Conservation (phyloP, 2,888 invertebrate species). For the Neocrepidodera transversa region DNA sequence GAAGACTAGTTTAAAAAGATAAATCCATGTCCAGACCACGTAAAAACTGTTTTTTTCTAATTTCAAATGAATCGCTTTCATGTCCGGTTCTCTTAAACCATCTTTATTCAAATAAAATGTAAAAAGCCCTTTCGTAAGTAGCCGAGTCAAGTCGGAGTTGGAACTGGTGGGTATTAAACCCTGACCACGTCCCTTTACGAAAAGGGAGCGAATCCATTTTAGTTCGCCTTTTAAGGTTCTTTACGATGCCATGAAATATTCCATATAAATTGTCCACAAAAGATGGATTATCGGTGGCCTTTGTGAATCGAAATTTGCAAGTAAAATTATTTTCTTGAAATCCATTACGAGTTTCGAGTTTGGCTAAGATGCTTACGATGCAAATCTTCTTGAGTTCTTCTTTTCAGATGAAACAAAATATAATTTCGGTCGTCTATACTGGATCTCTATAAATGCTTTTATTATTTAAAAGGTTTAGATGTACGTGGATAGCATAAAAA, state of each 20-base stretch:
- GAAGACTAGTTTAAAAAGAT: too few relatives aligned
- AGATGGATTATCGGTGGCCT: constrained; percentile 51
- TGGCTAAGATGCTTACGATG: constrained; percentile 42
- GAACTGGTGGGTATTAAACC: constrained; percentile 20
- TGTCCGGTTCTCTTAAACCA: too few relatives aligned
- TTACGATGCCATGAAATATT: constrained; percentile 32
- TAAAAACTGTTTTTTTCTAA: too few relatives aligned
- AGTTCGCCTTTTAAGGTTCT: constrained; percentile 34
- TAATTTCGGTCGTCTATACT: neutral
- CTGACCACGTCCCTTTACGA: constrained; percentile 17
- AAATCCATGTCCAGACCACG: too few relatives aligned
- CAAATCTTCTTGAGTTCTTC: constrained; percentile 13
- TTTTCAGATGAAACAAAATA: constrained; percentile 10
- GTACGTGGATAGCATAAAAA: too few relatives aligned
- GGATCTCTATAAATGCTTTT: too few relatives aligned
- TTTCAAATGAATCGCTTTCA: too few relatives aligned
- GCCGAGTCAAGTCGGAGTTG: constrained; percentile 11
- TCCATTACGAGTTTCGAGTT: constrained; percentile 38
- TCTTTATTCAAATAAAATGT: neutral
- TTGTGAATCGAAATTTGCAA: constrained; percentile 47
- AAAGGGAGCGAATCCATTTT: constrained; percentile 28
- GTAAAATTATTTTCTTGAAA: constrained; percentile 47
- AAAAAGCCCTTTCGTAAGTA: neutral
- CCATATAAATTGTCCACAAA: constrained; percentile 48
- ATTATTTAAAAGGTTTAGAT: too few relatives aligned